Evolutionary conservation across 2,888 invertebrate genomes (phyloP).

Genomic region (Caenorhabditis virilis): DNA sequence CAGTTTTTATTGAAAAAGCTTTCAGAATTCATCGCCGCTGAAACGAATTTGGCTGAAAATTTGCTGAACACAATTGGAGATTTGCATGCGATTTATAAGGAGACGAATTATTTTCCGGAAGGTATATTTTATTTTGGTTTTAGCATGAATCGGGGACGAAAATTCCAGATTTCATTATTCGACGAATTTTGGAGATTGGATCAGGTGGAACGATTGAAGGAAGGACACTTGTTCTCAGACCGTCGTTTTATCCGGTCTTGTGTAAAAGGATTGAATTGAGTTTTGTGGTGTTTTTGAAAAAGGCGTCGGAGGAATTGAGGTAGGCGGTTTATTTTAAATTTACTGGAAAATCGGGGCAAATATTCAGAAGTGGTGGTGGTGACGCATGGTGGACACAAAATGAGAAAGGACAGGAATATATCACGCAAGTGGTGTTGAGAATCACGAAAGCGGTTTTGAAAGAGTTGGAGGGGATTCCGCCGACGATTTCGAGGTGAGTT

Average conservation of each 20-base stretch:
- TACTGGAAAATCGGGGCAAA: not conserved
- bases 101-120: constrained; percentile 49
- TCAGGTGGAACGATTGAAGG: constrained; percentile 23
- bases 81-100: constrained; percentile 34
- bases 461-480: constrained; percentile 25
- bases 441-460: constrained; percentile 24
- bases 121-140: constrained; percentile 11
- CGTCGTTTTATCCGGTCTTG: constrained; percentile 32
- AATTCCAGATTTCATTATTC: constrained; percentile 53
- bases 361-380: constrained; percentile 34
- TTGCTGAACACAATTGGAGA: constrained; percentile 28
- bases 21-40: constrained; percentile 21
- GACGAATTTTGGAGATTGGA: constrained; percentile 46
- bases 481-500: constrained; percentile 13
- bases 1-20: not conserved
- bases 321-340: constrained; percentile 9
- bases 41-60: constrained; percentile 15
- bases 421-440: constrained; percentile 42
- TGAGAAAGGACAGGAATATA: constrained; percentile 47
- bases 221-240: constrained; percentile 16
- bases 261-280: constrained; percentile 43
- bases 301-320: constrained; percentile 52
- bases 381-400: constrained; percentile 62
- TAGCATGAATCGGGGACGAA: not conserved
- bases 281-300: constrained; percentile 39